Conservation (phyloP, 2,113 vertebrate genomes). For the Proterorhinus semilunaris region DNA sequence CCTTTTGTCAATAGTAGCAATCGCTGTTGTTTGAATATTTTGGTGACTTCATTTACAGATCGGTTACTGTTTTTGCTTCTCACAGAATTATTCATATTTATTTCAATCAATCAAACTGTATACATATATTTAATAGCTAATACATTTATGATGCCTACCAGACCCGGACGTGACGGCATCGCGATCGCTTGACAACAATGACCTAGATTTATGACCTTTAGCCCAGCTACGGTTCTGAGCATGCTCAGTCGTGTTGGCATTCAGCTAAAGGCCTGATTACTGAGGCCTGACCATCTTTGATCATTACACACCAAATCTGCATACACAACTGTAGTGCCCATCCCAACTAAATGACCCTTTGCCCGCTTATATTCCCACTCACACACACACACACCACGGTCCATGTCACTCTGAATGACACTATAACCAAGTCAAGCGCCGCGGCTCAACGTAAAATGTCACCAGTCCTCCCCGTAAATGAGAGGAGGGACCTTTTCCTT, state of each 20-base stretch:
- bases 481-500: constrained; percentile 56
- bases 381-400: constrained; percentile 15
- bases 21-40: too few species aligned
- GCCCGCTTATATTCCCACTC: constrained; percentile 13
- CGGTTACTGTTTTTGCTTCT: too few species aligned
- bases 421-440: constrained; percentile 45
- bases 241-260: constrained; percentile 76
- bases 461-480: constrained; percentile 40
- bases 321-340: constrained; percentile 34
- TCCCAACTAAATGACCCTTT: constrained; percentile 26
- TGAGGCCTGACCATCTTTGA: constrained; percentile 77
- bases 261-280: constrained; percentile 70
- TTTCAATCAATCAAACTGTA: too few species aligned
- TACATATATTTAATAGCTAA: too few species aligned
- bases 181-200: too few species aligned
- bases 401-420: constrained; percentile 45
- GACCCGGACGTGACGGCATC: too few species aligned
- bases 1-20: too few species aligned
- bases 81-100: too few species aligned
- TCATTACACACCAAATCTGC: constrained; percentile 63
- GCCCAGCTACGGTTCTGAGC: constrained; percentile 60
- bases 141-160: too few species aligned
- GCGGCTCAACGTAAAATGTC: constrained; percentile 61
- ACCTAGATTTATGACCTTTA: constrained; percentile 20
- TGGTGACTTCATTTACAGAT: too few species aligned